Evolutionary conservation across 2,797 vertebrate species (phyloP), one percentile per base, ranked within the genome.

Genomic region (Takifugu ocellatus): DNA sequence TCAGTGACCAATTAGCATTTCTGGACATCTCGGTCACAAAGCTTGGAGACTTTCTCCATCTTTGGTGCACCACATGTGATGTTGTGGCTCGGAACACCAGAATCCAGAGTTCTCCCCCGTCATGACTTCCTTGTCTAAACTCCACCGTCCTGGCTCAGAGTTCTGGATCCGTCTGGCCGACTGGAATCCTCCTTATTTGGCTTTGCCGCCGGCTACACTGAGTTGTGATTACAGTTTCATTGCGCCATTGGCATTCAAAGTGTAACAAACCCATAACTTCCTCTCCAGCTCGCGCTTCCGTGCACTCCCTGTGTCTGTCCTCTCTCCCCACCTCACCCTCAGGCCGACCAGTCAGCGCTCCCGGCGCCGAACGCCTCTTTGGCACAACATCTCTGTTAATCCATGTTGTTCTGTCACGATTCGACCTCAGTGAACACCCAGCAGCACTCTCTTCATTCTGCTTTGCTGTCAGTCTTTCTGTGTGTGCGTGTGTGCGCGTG

Each of bases 371-470:
- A 70, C 70, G 78, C 67, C 80, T 54, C 59, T 68, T 80, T 79
- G 72, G 85, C 78, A 77, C 55, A 79, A 72, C 50, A 4, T 3
- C 17, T 50, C 61, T 58, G 70, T 84, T 87, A 81, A 89, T 89
- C 85, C 82, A 21, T 21, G 36, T 29, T 68, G 76, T 73, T 85
- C 87, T 83, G 77, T 61, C 57, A 3, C 15, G 51, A 59, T 63
- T 51, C 15, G 59, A 25, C 58, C 8, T 6, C 65, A 49, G 39
- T 62, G 44, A 70, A 57, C 47, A 25, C 52, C 56, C 54, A 31
- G 55, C 56, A 61, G 49, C 56, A 52, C 51, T 67, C 70, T 56
- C 57, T 65, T 63, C 39, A 63, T 63, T 80, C 74, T 17, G 47
- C 75, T 85, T 78, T 78, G 36, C 65, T 65, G 56, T 81, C 69